phyloP scores from a whole-genome alignment of 2,888 invertebrate genomes.

The Andrena bucephala region DNA sequence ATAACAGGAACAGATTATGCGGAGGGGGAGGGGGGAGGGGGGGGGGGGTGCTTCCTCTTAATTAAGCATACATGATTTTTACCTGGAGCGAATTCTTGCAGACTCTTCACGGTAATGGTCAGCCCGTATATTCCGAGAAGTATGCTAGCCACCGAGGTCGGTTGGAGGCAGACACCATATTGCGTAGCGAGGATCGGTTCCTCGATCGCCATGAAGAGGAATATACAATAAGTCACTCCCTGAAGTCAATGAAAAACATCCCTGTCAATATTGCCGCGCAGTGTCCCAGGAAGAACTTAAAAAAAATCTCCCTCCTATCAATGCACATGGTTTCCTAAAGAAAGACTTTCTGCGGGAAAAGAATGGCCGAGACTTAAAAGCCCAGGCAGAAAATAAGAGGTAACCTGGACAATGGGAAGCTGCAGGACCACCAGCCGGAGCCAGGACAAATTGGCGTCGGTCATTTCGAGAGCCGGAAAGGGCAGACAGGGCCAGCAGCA shows the following conservation, averaged over 20 bases:
- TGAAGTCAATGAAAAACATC: conserved; percentile 58
- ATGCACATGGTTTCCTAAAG: background rate
- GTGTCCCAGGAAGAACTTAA: background rate
- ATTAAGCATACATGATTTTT: conserved; percentile 50
- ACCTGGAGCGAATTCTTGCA: conserved; percentile 85
- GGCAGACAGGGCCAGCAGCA: conserved; percentile 91
- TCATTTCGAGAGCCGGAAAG: conserved; percentile 80
- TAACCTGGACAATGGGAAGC: conserved; percentile 90
- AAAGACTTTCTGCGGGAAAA: background rate
- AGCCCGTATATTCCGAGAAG: conserved; percentile 90
- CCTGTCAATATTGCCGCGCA: background rate
- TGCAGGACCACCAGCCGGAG: conserved; percentile 88
- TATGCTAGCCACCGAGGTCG: conserved; percentile 88
- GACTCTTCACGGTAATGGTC: conserved; percentile 87
- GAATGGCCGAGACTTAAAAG: background rate
- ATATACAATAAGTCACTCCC: conserved; percentile 76
- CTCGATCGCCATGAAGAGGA: conserved; percentile 78
- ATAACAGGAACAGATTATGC: conserved; percentile 37
- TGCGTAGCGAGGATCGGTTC: conserved; percentile 71
- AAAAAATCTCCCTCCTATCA: background rate
- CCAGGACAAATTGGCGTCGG: conserved; percentile 81
- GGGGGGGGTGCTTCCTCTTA: conserved; percentile 32
- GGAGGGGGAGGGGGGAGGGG: background rate
- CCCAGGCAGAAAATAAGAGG: conserved; percentile 11
- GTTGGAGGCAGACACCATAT: conserved; percentile 87